phyloP scores from a whole-genome alignment of 2,797 vertebrate genomes.

The Alectoris magna region DNA sequence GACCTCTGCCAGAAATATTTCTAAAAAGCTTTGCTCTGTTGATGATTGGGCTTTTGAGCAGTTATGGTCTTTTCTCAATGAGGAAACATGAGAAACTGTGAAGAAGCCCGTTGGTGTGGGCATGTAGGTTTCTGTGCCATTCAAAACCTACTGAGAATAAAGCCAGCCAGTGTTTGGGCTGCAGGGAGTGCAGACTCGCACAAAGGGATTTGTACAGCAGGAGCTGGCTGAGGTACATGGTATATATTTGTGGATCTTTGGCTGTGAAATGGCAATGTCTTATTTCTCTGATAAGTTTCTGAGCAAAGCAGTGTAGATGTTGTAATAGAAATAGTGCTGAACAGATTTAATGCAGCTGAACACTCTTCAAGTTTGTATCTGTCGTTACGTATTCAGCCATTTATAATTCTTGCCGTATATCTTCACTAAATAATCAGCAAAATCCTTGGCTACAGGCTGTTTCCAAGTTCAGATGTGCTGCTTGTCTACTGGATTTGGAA shows the following conservation, averaged over 20 bases:
- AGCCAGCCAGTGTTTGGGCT: not conserved
- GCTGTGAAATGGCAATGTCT: not conserved
- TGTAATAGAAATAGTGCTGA: constrained; percentile 7
- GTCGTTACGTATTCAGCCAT: not conserved
- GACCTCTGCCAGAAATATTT: not conserved
- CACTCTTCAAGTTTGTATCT: not conserved
- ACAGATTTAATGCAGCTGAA: constrained; percentile 25
- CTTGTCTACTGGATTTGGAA: constrained; percentile 13
- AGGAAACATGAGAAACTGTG: not conserved
- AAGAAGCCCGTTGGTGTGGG: not conserved
- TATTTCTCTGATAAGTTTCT: not conserved
- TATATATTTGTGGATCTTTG: not conserved
- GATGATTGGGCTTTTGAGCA: not conserved
- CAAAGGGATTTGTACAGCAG: not conserved
- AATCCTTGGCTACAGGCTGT: not conserved
- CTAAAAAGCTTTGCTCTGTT: not conserved
- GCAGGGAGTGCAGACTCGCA: not conserved
- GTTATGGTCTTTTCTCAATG: not conserved
- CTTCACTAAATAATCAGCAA: constrained; percentile 17
- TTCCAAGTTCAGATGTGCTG: not conserved
- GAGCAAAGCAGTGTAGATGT: not conserved
- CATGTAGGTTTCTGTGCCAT: not conserved
- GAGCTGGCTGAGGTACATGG: not conserved
- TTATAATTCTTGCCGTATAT: not conserved
- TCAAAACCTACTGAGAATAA: not conserved